Evolutionary conservation across 2,797 vertebrate species (phyloP).

Genomic region (Argyrosomus regius): DNA sequence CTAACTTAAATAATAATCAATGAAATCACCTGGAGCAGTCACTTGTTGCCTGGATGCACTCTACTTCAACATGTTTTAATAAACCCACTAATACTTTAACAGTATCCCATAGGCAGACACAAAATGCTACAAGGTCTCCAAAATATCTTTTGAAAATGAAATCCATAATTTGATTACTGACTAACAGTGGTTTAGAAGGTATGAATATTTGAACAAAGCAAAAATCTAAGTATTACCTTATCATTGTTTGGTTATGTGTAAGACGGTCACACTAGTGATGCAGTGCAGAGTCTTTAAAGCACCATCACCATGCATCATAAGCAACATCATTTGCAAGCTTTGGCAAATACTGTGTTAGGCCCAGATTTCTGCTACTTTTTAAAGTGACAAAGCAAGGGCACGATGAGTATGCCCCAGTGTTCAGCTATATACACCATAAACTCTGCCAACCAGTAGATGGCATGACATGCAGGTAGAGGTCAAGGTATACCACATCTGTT

Average conservation of each 20-base stretch:
- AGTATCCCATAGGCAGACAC: background rate
- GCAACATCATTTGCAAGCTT: constrained; percentile 66
- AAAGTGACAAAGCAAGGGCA: constrained; percentile 57
- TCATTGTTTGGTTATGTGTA: background rate
- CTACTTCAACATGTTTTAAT: constrained; percentile 1
- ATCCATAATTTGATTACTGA: background rate
- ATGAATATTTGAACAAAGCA: background rate
- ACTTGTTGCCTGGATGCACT: constrained; percentile 1
- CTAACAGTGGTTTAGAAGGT: background rate
- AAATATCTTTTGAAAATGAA: background rate
- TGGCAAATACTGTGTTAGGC: constrained; percentile 61
- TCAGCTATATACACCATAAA: constrained; percentile 28
- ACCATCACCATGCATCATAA: constrained; percentile 74
- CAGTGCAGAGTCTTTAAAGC: constrained; percentile 44
- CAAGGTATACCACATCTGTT: constrained; percentile 84
- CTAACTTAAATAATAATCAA: background rate
- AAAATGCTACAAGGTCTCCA: background rate
- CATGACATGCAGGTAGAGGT: constrained; percentile 81
- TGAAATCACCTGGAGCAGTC: background rate
- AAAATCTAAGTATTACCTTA: background rate
- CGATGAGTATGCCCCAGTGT: constrained; percentile 27
- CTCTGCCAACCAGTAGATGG: constrained; percentile 52
- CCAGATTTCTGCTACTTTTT: constrained; percentile 46
- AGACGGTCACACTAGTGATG: constrained; percentile 54
- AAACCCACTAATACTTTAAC: background rate